Base-by-base conservation (phyloP, 2,888 invertebrate species). In the Lathronympha strigana region DNA sequence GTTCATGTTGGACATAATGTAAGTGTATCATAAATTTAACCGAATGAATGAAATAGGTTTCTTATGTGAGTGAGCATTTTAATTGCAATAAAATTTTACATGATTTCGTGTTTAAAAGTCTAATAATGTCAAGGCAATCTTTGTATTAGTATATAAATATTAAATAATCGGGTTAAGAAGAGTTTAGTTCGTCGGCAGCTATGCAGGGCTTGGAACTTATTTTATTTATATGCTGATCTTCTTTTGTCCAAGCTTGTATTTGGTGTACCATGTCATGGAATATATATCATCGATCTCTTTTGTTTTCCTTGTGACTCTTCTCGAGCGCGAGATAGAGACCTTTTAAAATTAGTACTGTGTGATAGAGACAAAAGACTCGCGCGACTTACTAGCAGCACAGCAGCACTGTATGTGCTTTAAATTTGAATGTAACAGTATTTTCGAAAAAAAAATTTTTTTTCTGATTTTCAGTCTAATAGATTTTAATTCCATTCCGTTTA, bases 1-100 rank as follows among this genome's bases (percentile, higher is more conserved):
- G 86, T 86, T 86, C 80, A 86, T 79, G 86, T 86, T 87, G 87
- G 82, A 83, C 73, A 84, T 83, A 79, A 72, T 76, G 74, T 86
- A 84, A 81, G 79, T 81, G 80, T 77, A 78, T 77, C 78, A 67
- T 60, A 51, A 68, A 69, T 68, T 69, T 58, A 69, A 76, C 68
- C 58, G 71, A 73, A 69, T 68, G 63, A 70, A 67, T 50, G 68
- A 73, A 45, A 68, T 73, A 70, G 69, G 67, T 72, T 68, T 71
- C 71, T 70, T 76, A 72, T 67, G 71, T 70, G 71, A 72, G 61
- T 50, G 54, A 38, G 45, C 23, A 47, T 33, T 63, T 71, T 68
- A 58, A 68, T 78, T 74, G 77, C 79, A 81, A 80, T 81, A 73
- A 72, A 61, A 50, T 68, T 66, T 68, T 62, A 61, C 70, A 62